Percentiles rank a stretch among this genome's conserved stretches.
Evolutionary conservation across 2,113 vertebrate genomes (phyloP).

Genomic region (Lepisosteus oculatus): DNA sequence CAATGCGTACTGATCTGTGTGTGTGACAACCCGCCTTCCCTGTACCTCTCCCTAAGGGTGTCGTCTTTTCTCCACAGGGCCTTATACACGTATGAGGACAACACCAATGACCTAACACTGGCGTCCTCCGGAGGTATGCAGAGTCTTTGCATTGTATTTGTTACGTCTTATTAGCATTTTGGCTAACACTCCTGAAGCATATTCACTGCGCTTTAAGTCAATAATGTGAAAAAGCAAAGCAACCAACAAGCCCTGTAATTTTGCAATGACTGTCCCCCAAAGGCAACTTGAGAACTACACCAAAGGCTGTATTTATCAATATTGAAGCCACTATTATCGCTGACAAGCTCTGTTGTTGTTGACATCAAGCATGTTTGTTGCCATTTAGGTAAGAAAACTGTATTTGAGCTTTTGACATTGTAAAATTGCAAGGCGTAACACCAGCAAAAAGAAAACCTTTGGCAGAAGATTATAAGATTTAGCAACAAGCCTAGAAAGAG

Average conservation of each 20-base stretch:
- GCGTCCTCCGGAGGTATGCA: slow-evolving; percentile 84
- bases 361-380: not conserved
- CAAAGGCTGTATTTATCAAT: slow-evolving; percentile 11
- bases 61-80: slow-evolving; percentile 68
- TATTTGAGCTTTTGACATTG: not conserved
- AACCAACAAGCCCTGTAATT: slow-evolving; percentile 22
- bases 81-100: slow-evolving; percentile 90
- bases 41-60: not conserved
- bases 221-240: not conserved
- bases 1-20: no score
- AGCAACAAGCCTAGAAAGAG: not conserved
- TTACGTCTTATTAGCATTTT: not conserved
- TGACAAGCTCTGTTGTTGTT: slow-evolving; percentile 1
- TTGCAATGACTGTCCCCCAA: slow-evolving; percentile 17
- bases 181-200: no score
- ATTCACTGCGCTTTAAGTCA: not conserved
- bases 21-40: no score
- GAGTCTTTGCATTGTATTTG: not conserved
- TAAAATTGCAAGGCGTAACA: not conserved
- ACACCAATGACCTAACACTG: slow-evolving; percentile 83
- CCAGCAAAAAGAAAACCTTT: not conserved
- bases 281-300: not conserved
- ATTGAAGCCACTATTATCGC: slow-evolving; percentile 10
- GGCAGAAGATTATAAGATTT: not conserved
- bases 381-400: not conserved